Evolutionary conservation across 2,113 vertebrate genomes (phyloP), one percentile per base, ranked within the genome.

Genomic region (Semnornis frantzii): DNA sequence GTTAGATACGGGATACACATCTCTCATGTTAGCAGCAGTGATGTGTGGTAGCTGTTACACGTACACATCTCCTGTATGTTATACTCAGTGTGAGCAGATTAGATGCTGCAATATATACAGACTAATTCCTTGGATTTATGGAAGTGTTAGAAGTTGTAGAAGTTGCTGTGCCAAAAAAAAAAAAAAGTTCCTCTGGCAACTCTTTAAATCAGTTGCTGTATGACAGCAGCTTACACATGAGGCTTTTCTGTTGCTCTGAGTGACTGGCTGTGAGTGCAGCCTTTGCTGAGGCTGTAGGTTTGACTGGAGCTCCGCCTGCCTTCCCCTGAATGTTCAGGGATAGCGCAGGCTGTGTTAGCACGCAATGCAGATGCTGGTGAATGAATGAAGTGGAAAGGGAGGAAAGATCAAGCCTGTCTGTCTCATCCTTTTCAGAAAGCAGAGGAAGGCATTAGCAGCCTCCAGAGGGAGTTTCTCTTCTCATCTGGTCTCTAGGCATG

Each of bases 391-490:
- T 33, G 60, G 79, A 20, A 92, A 87, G 63, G 78, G 75, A 83
- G 75, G 75, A 72, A 64, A 52, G 85, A 85, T 65, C 0, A 5
- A 93, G 63, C 58, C 39, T 54, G 65, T 59, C 70, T 89, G 80
- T 63, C 76, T 60, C 52, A 71, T 89, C 79, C 39, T 57, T 95
- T 64, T 25, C 59, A 21, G 76, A 85, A 76, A 80, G 84, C 87
- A 64, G 64, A 94, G 78, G 87, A 89, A 78, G 71, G 74, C 73
- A 42, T 84, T 62, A 71, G 91, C 89, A 93, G 55, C 94, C 95
- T 95, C 91, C 91, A 94, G 95, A 95, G 95, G 95, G 95, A 96
- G 92, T 95, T 92, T 82, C 78, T 71, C 28, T 80, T 85, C 91
- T 92, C 95, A 58, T 64, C 85, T 77, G 72, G 13, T 89, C 78